phyloP scores from a whole-genome alignment of 2,888 invertebrate species.

The Apantesis nais region DNA sequence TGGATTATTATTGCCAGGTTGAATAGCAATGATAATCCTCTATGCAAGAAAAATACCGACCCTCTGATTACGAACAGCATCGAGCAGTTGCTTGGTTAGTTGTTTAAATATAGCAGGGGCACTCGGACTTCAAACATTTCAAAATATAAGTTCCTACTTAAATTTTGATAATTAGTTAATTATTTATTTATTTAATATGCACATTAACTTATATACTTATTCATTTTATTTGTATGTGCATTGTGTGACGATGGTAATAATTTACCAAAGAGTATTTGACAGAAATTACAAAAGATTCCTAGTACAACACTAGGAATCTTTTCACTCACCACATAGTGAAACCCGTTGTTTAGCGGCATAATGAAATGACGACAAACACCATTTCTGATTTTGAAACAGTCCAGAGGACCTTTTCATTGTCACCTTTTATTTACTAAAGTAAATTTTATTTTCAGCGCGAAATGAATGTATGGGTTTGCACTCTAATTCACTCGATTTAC shows the following conservation, averaged over 20 bases:
- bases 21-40: too few species aligned
- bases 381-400: slow-evolving; percentile 40
- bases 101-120: too few species aligned
- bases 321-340: slow-evolving; percentile 12
- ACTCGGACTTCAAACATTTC: too few species aligned
- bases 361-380: slow-evolving; percentile 37
- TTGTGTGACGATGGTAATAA: background rate
- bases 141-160: too few species aligned
- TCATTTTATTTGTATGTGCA: background rate
- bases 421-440: slow-evolving; percentile 46
- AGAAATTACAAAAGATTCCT: background rate
- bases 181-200: too few species aligned
- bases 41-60: too few species aligned
- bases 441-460: slow-evolving; percentile 39
- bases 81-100: too few species aligned
- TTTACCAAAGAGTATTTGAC: background rate
- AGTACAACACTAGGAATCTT: too few species aligned
- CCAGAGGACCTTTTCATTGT: slow-evolving; percentile 40
- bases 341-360: slow-evolving; percentile 29
- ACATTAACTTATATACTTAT: background rate
- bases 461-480: slow-evolving; percentile 33
- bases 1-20: too few species aligned
- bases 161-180: too few species aligned
- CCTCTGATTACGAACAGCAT: too few species aligned
- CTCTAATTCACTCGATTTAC: background rate